Evolutionary conservation across 2,888 invertebrate genomes (phyloP).

Genomic region (Drosophila colorata): DNA sequence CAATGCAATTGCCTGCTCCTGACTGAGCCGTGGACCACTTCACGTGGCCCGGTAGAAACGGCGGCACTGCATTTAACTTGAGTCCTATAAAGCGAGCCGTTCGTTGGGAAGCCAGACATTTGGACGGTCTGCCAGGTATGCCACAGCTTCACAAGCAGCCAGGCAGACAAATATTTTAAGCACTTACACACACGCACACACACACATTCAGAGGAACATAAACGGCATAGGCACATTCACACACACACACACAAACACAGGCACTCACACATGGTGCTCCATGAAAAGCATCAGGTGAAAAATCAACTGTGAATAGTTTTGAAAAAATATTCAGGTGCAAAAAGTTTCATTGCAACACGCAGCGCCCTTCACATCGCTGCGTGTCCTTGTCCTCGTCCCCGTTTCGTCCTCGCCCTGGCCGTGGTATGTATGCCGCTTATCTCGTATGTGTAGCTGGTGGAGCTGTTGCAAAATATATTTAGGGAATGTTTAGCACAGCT

Average conservation of each 20-base stretch:
- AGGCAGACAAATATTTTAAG: constrained; percentile 76
- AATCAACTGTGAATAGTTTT: constrained; percentile 82
- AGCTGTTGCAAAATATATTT: constrained; percentile 78
- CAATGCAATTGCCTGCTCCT: constrained; percentile 11
- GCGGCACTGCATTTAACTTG: constrained; percentile 52
- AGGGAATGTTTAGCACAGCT: constrained; percentile 80
- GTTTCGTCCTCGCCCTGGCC: not conserved
- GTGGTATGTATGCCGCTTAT: constrained; percentile 68
- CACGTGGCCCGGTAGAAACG: not conserved
- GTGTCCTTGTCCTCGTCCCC: constrained; percentile 22
- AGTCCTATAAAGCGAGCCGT: constrained; percentile 46
- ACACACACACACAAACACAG: constrained; percentile 15
- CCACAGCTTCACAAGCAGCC: constrained; percentile 46
- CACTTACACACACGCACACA: constrained; percentile 50
- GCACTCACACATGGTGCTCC: constrained; percentile 9
- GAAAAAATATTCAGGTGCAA: constrained; percentile 78
- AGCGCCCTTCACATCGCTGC: constrained; percentile 25
- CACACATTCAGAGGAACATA: not conserved
- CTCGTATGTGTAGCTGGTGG: constrained; percentile 54
- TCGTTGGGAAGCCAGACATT: constrained; percentile 37
- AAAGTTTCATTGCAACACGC: constrained; percentile 73
- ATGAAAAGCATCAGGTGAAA: constrained; percentile 80
- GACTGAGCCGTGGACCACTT: constrained; percentile 15
- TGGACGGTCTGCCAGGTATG: constrained; percentile 22
- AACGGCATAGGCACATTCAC: constrained; percentile 10